Evolutionary conservation across 2,888 invertebrate genomes (phyloP), one percentile per base, ranked within the genome.

Genomic region (Chrysomela aeneicollis): DNA sequence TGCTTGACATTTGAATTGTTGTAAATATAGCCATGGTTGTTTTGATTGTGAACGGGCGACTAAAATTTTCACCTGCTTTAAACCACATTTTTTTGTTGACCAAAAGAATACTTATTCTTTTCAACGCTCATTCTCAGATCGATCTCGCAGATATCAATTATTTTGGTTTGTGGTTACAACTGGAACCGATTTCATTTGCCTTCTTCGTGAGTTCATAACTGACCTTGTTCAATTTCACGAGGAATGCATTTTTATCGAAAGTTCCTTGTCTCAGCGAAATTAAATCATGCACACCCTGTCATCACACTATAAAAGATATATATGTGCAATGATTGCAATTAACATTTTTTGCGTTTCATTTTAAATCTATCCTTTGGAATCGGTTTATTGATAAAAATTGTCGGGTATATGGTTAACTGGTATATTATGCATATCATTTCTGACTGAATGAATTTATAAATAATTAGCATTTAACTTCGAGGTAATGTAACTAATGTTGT

Each of bases 21-120:
- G 46, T 21, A 57, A 57, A 57, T 57, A 57, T 46, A 57, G 21
- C 17, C 46, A 26, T 46, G 46, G 57, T 46, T 57, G 57, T 46
- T 57, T 46, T 57, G 57, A 57, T 57, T 26, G 37, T 57, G 30
- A 57, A 57, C n/a, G 26, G 37, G 26, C 37, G 18, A 57, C 37
- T 46, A 22, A 46, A 26, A 46, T 57, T 57, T 57, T 30, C 26
- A 46, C n/a, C 46, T 21, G 57, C 57, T 57, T 46, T 42, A n/a
- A 42, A 42, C 1, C 32, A 35, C n/a, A n/a, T n/a, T n/a, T n/a
- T n/a, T n/a, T n/a, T n/a, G n/a, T n/a, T n/a, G n/a, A n/a, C n/a
- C n/a, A n/a, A n/a, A n/a, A n/a, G n/a, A n/a, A n/a, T n/a, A n/a
- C n/a, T n/a, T n/a, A 26, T 26, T 3, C 26, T 26, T 26, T 6